Evolutionary conservation across 37 sponge, comb jelly and placozoan genomes (phyloP).

Genomic region (Beroe ovata): DNA sequence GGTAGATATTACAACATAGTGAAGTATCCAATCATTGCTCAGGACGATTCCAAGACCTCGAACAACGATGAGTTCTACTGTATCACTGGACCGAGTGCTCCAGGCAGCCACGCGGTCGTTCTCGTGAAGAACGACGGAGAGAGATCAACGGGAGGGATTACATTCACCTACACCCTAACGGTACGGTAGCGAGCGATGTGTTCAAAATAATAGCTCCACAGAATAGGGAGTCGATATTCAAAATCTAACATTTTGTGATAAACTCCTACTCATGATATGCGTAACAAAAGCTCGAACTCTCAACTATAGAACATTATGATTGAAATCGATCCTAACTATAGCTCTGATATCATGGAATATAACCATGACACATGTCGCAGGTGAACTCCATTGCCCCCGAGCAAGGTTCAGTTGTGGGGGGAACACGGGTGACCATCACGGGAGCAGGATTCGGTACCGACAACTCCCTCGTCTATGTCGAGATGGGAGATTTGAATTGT

Average conservation of each 20-base stretch:
- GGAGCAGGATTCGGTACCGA: conserved; percentile 46
- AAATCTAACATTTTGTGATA: too few relatives aligned
- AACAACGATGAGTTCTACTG: background rate
- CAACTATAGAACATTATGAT: too few relatives aligned
- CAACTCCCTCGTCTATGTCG: background rate
- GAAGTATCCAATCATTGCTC: too few relatives aligned
- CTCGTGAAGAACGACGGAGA: background rate
- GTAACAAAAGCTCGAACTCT: too few relatives aligned
- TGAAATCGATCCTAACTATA: too few relatives aligned
- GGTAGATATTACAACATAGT: too few relatives aligned
- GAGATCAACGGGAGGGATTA: background rate
- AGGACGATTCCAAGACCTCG: background rate
- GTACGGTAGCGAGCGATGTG: background rate
- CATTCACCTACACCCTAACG: background rate
- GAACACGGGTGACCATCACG: conserved; percentile 5
- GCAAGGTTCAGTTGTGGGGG: conserved; percentile 38
- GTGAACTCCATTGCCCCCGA: conserved; percentile 3
- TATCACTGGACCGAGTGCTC: background rate
- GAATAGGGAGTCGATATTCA: too few relatives aligned
- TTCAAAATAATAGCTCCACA: too few relatives aligned
- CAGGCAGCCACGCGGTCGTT: background rate
- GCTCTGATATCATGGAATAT: too few relatives aligned
- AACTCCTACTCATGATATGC: too few relatives aligned
- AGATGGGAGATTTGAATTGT: conserved; percentile 17
- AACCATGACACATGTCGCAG: too few relatives aligned